Conservation (phyloP, 2,113 vertebrate genomes). For the Mola mola region DNA sequence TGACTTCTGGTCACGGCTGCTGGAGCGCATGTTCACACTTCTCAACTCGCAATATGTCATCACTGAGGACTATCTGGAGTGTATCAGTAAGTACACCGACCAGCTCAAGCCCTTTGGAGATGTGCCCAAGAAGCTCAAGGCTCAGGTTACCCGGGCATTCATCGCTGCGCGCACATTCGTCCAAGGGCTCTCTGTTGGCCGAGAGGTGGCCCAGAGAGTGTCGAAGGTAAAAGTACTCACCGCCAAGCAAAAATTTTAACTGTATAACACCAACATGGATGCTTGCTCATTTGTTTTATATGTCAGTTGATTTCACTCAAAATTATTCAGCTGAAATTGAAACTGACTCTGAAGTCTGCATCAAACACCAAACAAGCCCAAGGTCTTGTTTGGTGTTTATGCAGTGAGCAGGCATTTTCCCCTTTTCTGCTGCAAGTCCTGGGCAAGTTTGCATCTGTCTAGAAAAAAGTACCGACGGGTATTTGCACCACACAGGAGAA, state of each 20-base stretch:
- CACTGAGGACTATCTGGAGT: constrained; percentile 96
- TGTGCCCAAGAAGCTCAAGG: constrained; percentile 93
- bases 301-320: no score
- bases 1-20: constrained; percentile 95
- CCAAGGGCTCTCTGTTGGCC: constrained; percentile 94
- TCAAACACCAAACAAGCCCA: constrained; percentile 6
- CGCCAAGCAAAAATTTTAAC: no score
- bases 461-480: constrained; percentile 26
- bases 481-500: constrained; percentile 40
- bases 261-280: no score
- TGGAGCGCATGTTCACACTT: constrained; percentile 98
- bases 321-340: constrained; percentile 17
- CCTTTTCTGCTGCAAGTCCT: constrained; percentile 20
- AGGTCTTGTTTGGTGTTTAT: constrained; percentile 26
- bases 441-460: constrained; percentile 33
- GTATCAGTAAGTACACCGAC: constrained; percentile 95
- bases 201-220: constrained; percentile 94
- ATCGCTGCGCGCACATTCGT: constrained; percentile 95
- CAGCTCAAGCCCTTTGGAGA: constrained; percentile 97
- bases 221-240: constrained; percentile 89
- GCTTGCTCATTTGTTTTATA: no score
- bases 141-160: constrained; percentile 94
- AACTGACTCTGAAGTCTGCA: no score
- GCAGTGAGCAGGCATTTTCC: constrained; percentile 17
- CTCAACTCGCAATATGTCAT: constrained; percentile 96